Evolutionary conservation across 2,797 vertebrate species (phyloP), one percentile per base, ranked within the genome.

Genomic region (Chrosomus eos): DNA sequence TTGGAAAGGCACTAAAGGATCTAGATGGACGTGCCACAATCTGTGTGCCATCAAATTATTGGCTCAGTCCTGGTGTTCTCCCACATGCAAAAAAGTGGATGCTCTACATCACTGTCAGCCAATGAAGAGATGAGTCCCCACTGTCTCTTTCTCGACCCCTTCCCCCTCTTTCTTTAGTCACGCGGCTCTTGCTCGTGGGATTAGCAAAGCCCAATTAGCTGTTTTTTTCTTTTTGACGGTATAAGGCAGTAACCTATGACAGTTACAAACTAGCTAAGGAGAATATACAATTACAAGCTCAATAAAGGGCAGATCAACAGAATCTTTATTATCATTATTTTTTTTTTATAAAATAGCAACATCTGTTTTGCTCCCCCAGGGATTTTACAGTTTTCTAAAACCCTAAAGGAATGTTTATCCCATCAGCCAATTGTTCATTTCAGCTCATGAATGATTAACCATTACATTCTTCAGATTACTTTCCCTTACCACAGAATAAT

Each of bases 361-460:
- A 60, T 80, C 60, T 84, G 18, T 62, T 84, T 66, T 70, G 64
- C 43, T 71, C 85, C 82, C 85, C 85, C 80, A 84, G 87, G 82
- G 87, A 88, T 88, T 85, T 79, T 88, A 87, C 82, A 71, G 82
- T 75, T 78, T 73, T 72, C 62, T 71, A 68, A 81, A 76, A 53
- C 78, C 72, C 72, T 70, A 72, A 9, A 73, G 31, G 70, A 53
- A 78, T 58, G 68, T 45, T 23, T 38, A 26, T 48, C 58, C 60
- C 58, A 64, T 80, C 51, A 73, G 26, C 43, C 26, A 58, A 21
- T 70, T 84, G 36, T 84, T 78, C 53, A 71, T 78, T 70, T 78
- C 74, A 84, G 5, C 43, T 67, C 75, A 48, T 79, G 40, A 70
- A 60, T 33, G 38, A 84, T 78, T 60, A 19, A 23, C 38, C 81